Evolutionary conservation across 2,113 vertebrate species (phyloP).

Genomic region (Sinocyclocheilus maitianheensis): DNA sequence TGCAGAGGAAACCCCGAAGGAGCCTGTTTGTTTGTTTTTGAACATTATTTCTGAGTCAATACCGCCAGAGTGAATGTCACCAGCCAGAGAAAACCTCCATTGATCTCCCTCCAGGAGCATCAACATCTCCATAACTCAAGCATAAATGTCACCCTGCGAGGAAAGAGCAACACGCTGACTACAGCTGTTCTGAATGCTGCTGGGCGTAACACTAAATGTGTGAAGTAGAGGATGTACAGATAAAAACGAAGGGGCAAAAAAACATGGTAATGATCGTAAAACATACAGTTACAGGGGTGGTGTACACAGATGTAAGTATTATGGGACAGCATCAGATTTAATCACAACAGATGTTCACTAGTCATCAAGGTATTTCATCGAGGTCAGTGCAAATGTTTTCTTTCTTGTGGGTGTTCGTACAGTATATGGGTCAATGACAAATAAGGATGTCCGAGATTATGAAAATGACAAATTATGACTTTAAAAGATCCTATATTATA

Average conservation of each 20-base stretch:
- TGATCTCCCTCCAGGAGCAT: constrained; percentile 38
- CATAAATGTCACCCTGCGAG: constrained; percentile 50
- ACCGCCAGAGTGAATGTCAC: constrained; percentile 25
- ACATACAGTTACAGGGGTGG: too few relatives aligned
- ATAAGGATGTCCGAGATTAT: not conserved
- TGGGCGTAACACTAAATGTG: not conserved
- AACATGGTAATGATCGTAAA: not conserved
- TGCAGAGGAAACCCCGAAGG: constrained; percentile 3
- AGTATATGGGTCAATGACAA: not conserved
- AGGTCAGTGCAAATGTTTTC: not conserved
- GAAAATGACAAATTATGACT: too few relatives aligned
- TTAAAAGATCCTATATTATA: not conserved
- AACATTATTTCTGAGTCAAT: constrained; percentile 22
- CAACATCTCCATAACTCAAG: constrained; percentile 50
- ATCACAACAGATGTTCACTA: not conserved
- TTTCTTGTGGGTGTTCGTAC: not conserved
- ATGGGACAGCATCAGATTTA: not conserved
- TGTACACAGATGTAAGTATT: not conserved
- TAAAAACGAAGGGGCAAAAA: not conserved
- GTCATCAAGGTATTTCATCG: not conserved
- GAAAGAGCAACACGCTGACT: constrained; percentile 36
- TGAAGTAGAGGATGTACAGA: not conserved
- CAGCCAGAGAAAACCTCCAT: constrained; percentile 21
- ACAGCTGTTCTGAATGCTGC: constrained; percentile 40
- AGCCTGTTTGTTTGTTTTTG: constrained; percentile 38